Base-by-base conservation (phyloP, 2,797 vertebrate genomes). In the Chanos chanos region DNA sequence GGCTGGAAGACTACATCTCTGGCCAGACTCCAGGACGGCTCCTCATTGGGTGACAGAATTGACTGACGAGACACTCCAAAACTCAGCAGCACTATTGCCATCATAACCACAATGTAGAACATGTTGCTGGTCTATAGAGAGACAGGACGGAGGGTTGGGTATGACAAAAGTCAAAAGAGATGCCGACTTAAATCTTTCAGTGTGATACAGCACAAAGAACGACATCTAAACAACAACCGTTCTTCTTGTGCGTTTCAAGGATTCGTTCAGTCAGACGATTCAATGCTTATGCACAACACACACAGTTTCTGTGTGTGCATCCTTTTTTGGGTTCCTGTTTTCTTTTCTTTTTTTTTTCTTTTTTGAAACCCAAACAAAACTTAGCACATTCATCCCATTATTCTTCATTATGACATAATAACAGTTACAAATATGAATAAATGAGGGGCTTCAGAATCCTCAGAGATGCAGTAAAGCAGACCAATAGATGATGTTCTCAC, bases 81-180 rank as follows among this genome's bases (percentile, higher is more conserved):
- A 78, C 94, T 97, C 77, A 99, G 71, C 43, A 99, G 80, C 18
- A 99, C 93, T 7, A 98, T 94, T 1, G 92, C 93, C 97, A 99
- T 99, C 76, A 99, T 97, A 74, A 96, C 85, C 73, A 99, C 95
- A 6, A 99, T 97, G 79, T 93, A 98, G 82, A 98, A 97, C 97
- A 99, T 99, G 81, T 98, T 98, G 50, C 87, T 90, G 65, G 93
- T 94, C 97, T 99, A 68, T 12, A 7, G 47, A n/a, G 68, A 50
- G 33, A 60, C 30, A 48, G 4, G 45, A 59, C 7, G n/a, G 6
- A 52, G 5, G 13, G 34, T 25, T n/a, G n/a, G n/a, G n/a, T n/a
- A n/a, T n/a, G n/a, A n/a, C n/a, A n/a, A n/a, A n/a, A n/a, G n/a
- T n/a, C n/a, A n/a, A n/a, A n/a, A n/a, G n/a, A n/a, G n/a, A n/a